phyloP scores from a whole-genome alignment of 1,140 invertebrate genomes.

The Atta cephalotes region DNA sequence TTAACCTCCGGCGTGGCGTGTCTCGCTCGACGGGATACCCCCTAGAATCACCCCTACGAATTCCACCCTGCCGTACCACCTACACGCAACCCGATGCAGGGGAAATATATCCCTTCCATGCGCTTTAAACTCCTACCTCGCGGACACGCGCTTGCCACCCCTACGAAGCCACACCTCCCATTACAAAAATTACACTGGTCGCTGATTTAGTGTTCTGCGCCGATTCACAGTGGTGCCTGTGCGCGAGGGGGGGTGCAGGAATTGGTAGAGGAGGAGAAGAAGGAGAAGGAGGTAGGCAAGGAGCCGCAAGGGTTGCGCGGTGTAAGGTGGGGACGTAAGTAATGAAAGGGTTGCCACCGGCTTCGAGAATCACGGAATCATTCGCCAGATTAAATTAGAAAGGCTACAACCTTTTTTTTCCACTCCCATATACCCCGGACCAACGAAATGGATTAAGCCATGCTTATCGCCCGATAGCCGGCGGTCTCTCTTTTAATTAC shows the following conservation, averaged over 20 bases:
- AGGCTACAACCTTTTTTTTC: slow-evolving; percentile 79
- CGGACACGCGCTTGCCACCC: slow-evolving; percentile 72
- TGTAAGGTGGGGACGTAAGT: slow-evolving; percentile 82
- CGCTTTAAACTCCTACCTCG: slow-evolving; percentile 45
- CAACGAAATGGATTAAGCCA: slow-evolving; percentile 78
- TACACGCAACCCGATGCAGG: slow-evolving; percentile 69
- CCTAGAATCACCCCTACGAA: slow-evolving; percentile 73
- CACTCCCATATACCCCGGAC: slow-evolving; percentile 62
- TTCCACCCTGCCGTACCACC: slow-evolving; percentile 61
- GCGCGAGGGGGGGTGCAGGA: slow-evolving; percentile 65
- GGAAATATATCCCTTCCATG: slow-evolving; percentile 63
- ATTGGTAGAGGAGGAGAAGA: background rate
- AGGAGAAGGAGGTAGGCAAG: slow-evolving; percentile 41
- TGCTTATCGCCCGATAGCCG: slow-evolving; percentile 68
- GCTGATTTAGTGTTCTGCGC: slow-evolving; percentile 86
- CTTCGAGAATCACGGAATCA: slow-evolving; percentile 86
- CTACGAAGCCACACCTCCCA: slow-evolving; percentile 86
- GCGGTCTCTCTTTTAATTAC: slow-evolving; percentile 78
- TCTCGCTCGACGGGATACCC: slow-evolving; percentile 67
- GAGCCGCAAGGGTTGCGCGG: slow-evolving; percentile 62
- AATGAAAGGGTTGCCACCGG: slow-evolving; percentile 86
- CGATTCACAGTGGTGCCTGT: slow-evolving; percentile 75
- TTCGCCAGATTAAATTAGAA: slow-evolving; percentile 87
- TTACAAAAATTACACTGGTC: slow-evolving; percentile 87
- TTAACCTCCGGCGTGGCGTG: slow-evolving; percentile 72